phyloP scores from a whole-genome alignment of 2,113 vertebrate species.

The Crotalus helleri region DNA sequence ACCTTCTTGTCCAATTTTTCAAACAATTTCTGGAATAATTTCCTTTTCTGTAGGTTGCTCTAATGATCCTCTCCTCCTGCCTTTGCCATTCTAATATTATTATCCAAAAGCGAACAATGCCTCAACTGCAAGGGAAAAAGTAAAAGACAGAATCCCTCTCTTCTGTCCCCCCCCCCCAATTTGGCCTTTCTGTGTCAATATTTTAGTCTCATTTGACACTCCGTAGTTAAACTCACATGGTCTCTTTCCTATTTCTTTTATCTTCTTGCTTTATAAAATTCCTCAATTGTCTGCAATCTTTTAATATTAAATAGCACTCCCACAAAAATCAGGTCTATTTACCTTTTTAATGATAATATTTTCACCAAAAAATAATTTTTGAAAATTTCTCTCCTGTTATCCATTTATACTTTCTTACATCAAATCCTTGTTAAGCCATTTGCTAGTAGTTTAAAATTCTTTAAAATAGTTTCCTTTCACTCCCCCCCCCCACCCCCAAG shows the following conservation, averaged over 20 bases:
- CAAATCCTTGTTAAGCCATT: not conserved
- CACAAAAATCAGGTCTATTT: not conserved
- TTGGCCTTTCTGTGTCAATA: not conserved
- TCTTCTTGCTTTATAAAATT: not conserved
- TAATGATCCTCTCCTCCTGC: not conserved
- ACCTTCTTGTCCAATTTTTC: not conserved
- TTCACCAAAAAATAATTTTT: not conserved
- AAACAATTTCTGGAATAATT: not conserved
- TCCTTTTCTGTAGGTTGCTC: not conserved
- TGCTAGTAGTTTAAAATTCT: not conserved
- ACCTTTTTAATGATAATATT: not conserved
- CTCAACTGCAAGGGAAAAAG: not conserved
- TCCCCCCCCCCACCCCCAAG: too few species aligned
- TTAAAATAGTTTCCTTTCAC: not conserved
- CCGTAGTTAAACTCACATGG: not conserved
- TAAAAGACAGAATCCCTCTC: not conserved
- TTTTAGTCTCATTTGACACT: not conserved
- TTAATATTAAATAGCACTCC: not conserved
- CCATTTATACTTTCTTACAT: not conserved
- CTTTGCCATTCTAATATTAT: not conserved
- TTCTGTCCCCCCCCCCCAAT: fast-evolving
- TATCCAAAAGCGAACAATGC: not conserved
- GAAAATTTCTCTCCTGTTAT: not conserved
- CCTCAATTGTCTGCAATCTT: not conserved
- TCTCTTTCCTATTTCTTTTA: not conserved